Evolutionary conservation across 2,113 vertebrate genomes (phyloP), one percentile per base, ranked within the genome.

Genomic region (Archilochus colubris): DNA sequence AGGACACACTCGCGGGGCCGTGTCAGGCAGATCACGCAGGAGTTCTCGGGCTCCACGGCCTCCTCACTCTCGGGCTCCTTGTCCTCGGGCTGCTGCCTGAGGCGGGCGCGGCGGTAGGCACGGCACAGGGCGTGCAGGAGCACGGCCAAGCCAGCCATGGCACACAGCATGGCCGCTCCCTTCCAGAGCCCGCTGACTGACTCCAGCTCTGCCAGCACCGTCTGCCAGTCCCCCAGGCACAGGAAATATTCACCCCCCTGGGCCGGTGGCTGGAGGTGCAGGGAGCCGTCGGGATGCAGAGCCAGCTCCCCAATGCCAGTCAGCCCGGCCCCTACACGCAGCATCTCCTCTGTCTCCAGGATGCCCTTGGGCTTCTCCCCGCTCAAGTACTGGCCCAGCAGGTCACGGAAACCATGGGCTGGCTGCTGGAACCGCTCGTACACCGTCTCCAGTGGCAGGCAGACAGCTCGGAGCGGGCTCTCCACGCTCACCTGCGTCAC

Each of bases 331-430:
- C 98, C 99, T 16, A 99, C 98, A 23, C 98, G 98, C 64, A 99
- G 98, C 97, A 99, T 98, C 96, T 98, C 98, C 92, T 99, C 99
- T 0, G 98, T 99, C 97, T 99, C 98, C 85, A 99, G 95, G 81
- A 98, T 98, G 55, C 99, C 98, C 90, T 98, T 99, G 58, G 98
- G 97, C 82, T 99, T 99, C 95, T 99, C 98, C 24, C 99, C 98
- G 0, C 98, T 98, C 86, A 99, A 88, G 96, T 98, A 98, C 93
- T 99, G 98, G 81, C 98, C 97, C 31, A 99, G 89, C 48, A 99
- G 95, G 93, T 99, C 98, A 0, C 96, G 95, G 63, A 99, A 98
- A 84, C 98, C 69, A 0, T 97, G 98, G 30, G 86, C 97, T 2
- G 97, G 97, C 94, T 98, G 98, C 92, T 99, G 98, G 97, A 99